Evolutionary conservation across 2,113 vertebrate genomes (phyloP), one percentile per base, ranked within the genome.

Genomic region (Trinectes maculatus): DNA sequence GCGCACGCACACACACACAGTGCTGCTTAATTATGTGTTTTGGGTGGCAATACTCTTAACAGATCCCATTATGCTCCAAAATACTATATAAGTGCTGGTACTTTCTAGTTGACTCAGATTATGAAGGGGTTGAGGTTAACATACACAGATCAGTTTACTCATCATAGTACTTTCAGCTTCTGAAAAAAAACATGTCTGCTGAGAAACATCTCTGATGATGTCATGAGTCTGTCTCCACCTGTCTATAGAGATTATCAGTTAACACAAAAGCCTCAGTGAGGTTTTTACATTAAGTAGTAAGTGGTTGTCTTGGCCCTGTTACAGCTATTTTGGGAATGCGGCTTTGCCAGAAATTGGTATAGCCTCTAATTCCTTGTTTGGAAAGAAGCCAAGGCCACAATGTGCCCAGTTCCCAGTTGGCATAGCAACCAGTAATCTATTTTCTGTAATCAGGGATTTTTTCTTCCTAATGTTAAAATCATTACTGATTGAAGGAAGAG

Each of bases 391-490:
- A 77, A 68, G 47, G 57, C 53, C 58, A 36, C 47, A 36, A 64
- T 29, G 16, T 28, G 42, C 54, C 54, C 58, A 60, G 5, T 43
- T 54, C 46, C 64, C 47, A 36, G 44, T 18, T 46, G 61, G 18
- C 49, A 53, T 58, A 49, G 69, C 58, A 73, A 82, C 73, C 31
- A 55, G 19, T 68, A 72, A 64, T 69, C 48, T 11, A n/a, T 54
- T 52, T 47, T 51, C n/a, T n/a, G n/a, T n/a, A n/a, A n/a, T n/a
- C n/a, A n/a, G n/a, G 24, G 40, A 31, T 34, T 24, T 60, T 51
- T 58, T 25, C 18, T 12, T 11, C 40, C 10, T 31, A 2, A 24
- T 56, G 65, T 52, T 33, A 18, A 21, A 52, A 34, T 22, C 15
- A 0, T 44, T 60, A 43, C 40, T 34, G 29, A 53, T 63, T 46